A percentile compares a stretch with the other conserved stretches of the same genome.
These are phyloP conservation scores for Lasioglossum lativentre DNA, from an alignment of 2,888 invertebrate genomes.

Conservation along the genomic window DNA sequence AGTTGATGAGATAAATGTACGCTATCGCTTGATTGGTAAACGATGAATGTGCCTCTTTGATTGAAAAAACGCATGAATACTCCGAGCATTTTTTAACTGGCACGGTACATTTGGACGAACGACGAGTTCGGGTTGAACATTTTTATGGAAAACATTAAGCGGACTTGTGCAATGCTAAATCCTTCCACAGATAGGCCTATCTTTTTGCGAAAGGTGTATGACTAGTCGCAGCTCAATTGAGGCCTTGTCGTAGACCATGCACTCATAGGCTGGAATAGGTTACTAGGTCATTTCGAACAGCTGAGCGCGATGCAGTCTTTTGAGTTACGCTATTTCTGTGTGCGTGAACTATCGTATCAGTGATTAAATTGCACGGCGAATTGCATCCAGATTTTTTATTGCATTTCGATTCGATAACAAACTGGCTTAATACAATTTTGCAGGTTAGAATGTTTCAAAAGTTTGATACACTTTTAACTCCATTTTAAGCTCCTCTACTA, in stretches of 20 bases:
- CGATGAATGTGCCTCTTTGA: background rate
- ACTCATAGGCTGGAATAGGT: background rate
- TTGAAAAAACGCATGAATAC: background rate
- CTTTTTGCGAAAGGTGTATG: background rate
- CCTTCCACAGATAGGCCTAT: background rate
- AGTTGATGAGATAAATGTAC: constrained; percentile 3
- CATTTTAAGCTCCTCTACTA: background rate
- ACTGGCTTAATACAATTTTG: background rate
- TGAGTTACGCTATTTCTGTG: background rate
- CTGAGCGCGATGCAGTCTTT: background rate
- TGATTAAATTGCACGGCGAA: background rate
- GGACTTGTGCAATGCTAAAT: background rate
- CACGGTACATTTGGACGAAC: background rate
- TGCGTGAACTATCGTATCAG: background rate
- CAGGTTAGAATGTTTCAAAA: background rate
- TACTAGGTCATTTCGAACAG: constrained; percentile 3
- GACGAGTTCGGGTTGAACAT: background rate
- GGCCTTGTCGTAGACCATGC: background rate
- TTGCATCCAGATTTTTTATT: background rate
- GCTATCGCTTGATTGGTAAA: background rate
- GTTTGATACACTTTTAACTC: too few species aligned
- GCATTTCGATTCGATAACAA: background rate
- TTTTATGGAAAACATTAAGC: background rate
- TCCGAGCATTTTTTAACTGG: background rate
- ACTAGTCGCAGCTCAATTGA: background rate